phyloP scores from a whole-genome alignment of 2,888 invertebrate genomes.

The Temnothorax ravouxi region DNA sequence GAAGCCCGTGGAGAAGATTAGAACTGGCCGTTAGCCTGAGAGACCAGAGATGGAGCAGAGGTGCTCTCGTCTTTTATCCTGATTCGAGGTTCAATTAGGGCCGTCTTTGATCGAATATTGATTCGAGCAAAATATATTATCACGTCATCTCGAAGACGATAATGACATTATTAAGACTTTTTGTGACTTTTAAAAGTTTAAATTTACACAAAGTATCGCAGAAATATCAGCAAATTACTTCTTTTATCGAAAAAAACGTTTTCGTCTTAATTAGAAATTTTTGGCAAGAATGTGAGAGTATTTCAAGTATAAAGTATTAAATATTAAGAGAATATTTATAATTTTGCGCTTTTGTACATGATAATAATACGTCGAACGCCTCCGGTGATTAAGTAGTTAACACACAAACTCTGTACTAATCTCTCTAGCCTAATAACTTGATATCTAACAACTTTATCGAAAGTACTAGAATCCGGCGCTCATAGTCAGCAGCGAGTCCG shows the following conservation, averaged over 20 bases:
- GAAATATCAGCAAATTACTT: neutral
- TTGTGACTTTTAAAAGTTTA: neutral
- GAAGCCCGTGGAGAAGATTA: slow-evolving; percentile 42
- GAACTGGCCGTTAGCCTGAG: slow-evolving; percentile 36
- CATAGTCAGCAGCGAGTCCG: neutral
- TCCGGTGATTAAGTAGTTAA: neutral
- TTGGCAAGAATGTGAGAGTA: neutral
- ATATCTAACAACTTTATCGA: neutral
- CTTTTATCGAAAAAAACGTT: neutral
- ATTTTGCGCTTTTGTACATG: neutral
- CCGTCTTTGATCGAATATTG: slow-evolving; percentile 22
- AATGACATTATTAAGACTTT: neutral
- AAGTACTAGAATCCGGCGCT: neutral
- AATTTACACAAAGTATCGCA: neutral
- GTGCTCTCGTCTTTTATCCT: slow-evolving; percentile 20
- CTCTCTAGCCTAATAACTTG: neutral
- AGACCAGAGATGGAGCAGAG: neutral
- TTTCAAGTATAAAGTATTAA: neutral
- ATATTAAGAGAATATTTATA: neutral
- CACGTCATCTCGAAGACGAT: neutral
- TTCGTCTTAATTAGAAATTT: neutral
- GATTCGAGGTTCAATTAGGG: slow-evolving; percentile 13
- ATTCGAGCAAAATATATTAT: slow-evolving; percentile 22
- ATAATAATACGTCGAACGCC: neutral
- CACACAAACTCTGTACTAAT: neutral